Percentiles rank a stretch among this genome's conserved stretches.
Evolutionary conservation across 2,797 vertebrate genomes (phyloP).

Genomic region (Artibeus lituratus): DNA sequence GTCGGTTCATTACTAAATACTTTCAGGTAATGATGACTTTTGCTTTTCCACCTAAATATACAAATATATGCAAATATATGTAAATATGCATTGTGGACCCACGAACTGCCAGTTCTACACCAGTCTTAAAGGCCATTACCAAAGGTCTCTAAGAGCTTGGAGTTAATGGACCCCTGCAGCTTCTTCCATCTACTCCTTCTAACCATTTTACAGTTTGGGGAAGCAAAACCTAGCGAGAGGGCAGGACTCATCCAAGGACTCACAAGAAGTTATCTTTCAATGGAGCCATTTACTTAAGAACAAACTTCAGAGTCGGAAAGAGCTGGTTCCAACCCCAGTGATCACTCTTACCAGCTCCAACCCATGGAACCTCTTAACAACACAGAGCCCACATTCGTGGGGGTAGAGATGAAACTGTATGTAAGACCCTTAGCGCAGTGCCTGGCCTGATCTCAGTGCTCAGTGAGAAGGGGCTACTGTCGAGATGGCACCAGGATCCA

Average conservation of each 20-base stretch:
- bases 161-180: not conserved
- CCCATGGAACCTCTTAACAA: too few species aligned
- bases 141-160: not conserved
- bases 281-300: not conserved
- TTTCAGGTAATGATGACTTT: not conserved
- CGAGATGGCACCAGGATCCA: not conserved
- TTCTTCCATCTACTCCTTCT: not conserved
- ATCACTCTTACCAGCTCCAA: not conserved
- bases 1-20: not conserved
- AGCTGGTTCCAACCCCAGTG: not conserved
- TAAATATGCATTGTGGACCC: not conserved
- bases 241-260: not conserved
- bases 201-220: not conserved
- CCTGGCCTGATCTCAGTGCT: not conserved
- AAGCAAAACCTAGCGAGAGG: not conserved
- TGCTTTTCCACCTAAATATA: not conserved
- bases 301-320: not conserved
- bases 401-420: not conserved
- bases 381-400: too few species aligned
- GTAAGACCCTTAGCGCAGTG: not conserved
- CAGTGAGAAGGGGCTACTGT: not conserved
- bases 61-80: not conserved
- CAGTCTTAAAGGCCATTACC: not conserved
- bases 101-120: not conserved
- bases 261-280: not conserved